Conservation (phyloP, 2,797 vertebrate genomes). For the Pipistrellus pygmaeus region DNA sequence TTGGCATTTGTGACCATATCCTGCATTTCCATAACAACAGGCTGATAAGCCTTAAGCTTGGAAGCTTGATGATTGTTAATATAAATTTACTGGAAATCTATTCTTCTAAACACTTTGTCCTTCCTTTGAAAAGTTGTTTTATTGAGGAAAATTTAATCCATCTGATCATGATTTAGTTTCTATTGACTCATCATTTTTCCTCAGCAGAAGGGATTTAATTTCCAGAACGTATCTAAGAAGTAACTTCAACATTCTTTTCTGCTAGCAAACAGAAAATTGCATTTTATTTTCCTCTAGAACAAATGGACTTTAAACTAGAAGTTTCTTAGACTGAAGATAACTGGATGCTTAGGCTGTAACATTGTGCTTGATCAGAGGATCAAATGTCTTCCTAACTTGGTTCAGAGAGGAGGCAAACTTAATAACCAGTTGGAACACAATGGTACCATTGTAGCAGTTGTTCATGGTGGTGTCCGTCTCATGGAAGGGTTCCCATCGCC, state of each 20-base stretch:
- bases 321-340: neutral
- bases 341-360: neutral
- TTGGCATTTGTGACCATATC: slow-evolving; percentile 40
- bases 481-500: neutral
- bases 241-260: slow-evolving; percentile 65
- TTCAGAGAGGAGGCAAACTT: neutral
- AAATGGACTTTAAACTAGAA: slow-evolving; percentile 61
- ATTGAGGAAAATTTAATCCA: slow-evolving; percentile 73
- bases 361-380: neutral
- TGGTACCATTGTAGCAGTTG: neutral
- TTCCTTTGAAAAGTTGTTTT: slow-evolving; percentile 70
- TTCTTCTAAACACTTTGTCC: slow-evolving; percentile 58
- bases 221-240: slow-evolving; percentile 63
- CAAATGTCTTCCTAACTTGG: neutral
- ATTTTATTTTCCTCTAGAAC: slow-evolving; percentile 58
- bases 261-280: slow-evolving; percentile 60
- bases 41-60: slow-evolving; percentile 36
- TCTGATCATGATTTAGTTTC: slow-evolving; percentile 75
- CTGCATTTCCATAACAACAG: slow-evolving; percentile 72
- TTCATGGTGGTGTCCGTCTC: neutral
- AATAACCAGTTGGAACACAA: no score
- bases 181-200: slow-evolving; percentile 72
- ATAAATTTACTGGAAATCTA: slow-evolving; percentile 63
- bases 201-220: slow-evolving; percentile 73
- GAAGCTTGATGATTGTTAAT: slow-evolving; percentile 61